Evolutionary conservation across 2,797 vertebrate genomes (phyloP), one percentile per base, ranked within the genome.

Genomic region (Miichthys miiuy): DNA sequence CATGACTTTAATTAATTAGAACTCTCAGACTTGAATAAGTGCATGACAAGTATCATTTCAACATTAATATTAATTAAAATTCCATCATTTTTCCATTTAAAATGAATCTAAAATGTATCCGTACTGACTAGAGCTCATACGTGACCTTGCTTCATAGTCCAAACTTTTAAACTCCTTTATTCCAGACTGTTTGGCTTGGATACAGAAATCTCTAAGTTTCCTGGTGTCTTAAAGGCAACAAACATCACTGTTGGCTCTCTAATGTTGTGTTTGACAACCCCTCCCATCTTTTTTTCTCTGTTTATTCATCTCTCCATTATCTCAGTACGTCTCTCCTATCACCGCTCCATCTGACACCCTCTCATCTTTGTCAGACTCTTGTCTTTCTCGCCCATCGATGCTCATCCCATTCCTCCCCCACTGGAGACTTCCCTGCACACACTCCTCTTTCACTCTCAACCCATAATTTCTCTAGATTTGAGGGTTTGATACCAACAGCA

Each of bases 331-430:
- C 18, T 42, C n/a, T 64, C 17, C 17, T 30, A 34, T 58, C 38
- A 52, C 23, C 5, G 3, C 16, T 46, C 17, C 25, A 41, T 52
- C 44, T 61, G 52, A 73, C 58, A 27, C 48, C 14, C 13, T 71
- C 13, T 76, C 18, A 41, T 76, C 64, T 72, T 51, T 61, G 27
- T 72, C 61, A 56, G 30, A 1, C 25, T n/a, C 21, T 34, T 46
- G 6, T 51, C 17, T 34, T 5, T 58, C 34, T 77, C 70, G 42
- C 46, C 51, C 69, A 57, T 48, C 17, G 2, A 17, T 18, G 25
- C 34, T 63, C 64, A 27, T 46, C 44, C 46, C 42, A 16, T 27
- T 6, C 34, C 25, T 46, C 62, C 47, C 27, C n/a, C 61, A 12
- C 1, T 2, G 20, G 4, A 50, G 25, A 16, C 17, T 25, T 30